Percentiles rank a stretch among this genome's conserved stretches.
Conservation (phyloP, 2,113 vertebrate genomes). For the Oncorhynchus tshawytscha region DNA sequence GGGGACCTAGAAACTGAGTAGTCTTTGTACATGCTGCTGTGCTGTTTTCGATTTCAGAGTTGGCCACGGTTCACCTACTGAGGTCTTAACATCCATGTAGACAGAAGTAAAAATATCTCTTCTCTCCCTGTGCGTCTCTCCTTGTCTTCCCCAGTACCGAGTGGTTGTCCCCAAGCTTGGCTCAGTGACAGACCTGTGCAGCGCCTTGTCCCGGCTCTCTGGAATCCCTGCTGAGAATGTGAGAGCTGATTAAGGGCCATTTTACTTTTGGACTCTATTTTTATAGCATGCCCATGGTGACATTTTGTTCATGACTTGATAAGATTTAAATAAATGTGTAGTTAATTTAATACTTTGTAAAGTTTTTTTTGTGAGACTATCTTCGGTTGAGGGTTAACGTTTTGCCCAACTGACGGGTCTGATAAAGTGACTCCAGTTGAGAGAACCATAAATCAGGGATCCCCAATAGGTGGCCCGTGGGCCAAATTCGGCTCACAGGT, state of each 20-base stretch:
- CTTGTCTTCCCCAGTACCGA: conserved; percentile 74
- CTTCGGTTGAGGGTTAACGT: too few relatives aligned
- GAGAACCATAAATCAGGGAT: too few relatives aligned
- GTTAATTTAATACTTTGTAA: background rate
- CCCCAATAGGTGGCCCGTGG: too few relatives aligned
- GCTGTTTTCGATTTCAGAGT: background rate
- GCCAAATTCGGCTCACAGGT: too few relatives aligned
- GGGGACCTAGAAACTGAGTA: background rate
- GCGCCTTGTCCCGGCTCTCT: conserved; percentile 84
- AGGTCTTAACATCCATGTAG: background rate
- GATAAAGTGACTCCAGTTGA: too few relatives aligned
- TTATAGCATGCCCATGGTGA: background rate
- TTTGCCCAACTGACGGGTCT: too few relatives aligned
- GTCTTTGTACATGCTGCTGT: background rate
- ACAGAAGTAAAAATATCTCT: background rate
- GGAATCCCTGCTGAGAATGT: conserved; percentile 88
- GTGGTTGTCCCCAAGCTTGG: conserved; percentile 92
- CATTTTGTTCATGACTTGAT: background rate
- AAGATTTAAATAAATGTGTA: background rate
- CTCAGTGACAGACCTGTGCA: conserved; percentile 85
- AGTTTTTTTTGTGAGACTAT: too few relatives aligned
- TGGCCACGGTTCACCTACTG: background rate
- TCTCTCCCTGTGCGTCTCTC: background rate
- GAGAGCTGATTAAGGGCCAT: conserved; percentile 45
- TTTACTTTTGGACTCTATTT: background rate